Percentiles rank a stretch among this genome's conserved stretches.
Conservation (phyloP, 2,113 vertebrate genomes). For the Cacatua alba region DNA sequence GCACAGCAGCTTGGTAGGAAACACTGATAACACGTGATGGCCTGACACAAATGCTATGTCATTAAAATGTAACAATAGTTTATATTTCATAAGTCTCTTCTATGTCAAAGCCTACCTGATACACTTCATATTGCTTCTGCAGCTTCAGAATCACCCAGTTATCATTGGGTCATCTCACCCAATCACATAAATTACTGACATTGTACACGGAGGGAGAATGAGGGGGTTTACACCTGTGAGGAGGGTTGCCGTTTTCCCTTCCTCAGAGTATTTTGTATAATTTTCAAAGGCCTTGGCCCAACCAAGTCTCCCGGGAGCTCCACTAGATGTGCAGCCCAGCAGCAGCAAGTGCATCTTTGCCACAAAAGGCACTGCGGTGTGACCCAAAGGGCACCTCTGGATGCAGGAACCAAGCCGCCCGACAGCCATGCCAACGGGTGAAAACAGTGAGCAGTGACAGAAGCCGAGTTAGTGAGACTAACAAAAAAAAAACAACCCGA, state of each 20-base stretch:
- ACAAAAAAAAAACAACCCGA: accelerated
- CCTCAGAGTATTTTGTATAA: not conserved
- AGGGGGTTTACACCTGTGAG: not conserved
- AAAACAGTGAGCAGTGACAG: not conserved
- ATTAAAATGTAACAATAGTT: not conserved
- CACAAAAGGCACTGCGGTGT: not conserved
- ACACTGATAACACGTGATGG: not conserved
- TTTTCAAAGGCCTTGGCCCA: not conserved
- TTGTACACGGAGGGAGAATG: not conserved
- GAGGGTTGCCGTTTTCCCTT: not conserved
- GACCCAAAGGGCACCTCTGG: not conserved
- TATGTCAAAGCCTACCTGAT: not conserved
- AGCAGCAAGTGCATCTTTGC: not conserved
- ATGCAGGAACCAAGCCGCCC: not conserved
- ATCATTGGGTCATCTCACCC: not conserved
- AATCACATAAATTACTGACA: not conserved
- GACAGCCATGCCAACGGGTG: not conserved
- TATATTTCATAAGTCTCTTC: not conserved
- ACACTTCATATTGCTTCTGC: not conserved
- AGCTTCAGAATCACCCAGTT: not conserved
- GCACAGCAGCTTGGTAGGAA: not conserved
- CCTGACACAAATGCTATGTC: not conserved
- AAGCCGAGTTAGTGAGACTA: not conserved
- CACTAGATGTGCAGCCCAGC: not conserved
- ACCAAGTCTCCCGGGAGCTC: not conserved